These are phyloP conservation scores for Bibio marci DNA, from an alignment of 2,888 invertebrate species.

Conservation along the genomic window DNA sequence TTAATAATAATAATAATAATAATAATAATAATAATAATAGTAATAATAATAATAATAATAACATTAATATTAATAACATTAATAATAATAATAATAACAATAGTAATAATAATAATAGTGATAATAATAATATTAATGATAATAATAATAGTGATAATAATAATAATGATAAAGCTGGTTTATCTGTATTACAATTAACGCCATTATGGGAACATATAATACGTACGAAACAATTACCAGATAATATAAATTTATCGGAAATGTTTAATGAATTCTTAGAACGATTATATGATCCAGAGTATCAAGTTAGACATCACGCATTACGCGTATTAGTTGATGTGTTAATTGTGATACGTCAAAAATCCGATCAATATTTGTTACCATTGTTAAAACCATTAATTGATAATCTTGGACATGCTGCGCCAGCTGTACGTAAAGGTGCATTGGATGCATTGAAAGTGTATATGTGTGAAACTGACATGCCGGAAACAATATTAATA, in stretches of 20 bases:
- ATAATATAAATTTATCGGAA: slow-evolving; percentile 42
- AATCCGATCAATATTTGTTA: slow-evolving; percentile 49
- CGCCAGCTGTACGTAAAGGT: slow-evolving; percentile 65
- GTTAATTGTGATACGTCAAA: slow-evolving; percentile 51
- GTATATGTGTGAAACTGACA: slow-evolving; percentile 49
- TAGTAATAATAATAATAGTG: not conserved
- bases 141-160: too few relatives aligned
- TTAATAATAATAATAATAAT: too few relatives aligned
- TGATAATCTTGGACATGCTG: slow-evolving; percentile 60
- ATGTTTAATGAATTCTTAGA: slow-evolving; percentile 56
- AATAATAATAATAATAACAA: too few relatives aligned
- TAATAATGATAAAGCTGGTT: slow-evolving; percentile 7
- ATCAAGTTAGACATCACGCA: slow-evolving; percentile 71
- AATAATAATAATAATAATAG: too few relatives aligned
- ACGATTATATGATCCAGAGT: slow-evolving; percentile 59
- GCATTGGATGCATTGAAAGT: slow-evolving; percentile 58
- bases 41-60: too few relatives aligned
- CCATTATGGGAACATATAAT: slow-evolving; percentile 69
- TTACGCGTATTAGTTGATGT: slow-evolving; percentile 62
- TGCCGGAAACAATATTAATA: slow-evolving; percentile 47
- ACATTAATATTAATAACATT: too few relatives aligned
- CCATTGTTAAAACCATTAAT: slow-evolving; percentile 48
- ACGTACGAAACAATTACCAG: slow-evolving; percentile 53
- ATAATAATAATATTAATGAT: too few relatives aligned
- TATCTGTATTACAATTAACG: slow-evolving; percentile 37